phyloP scores from a whole-genome alignment of 2,797 vertebrate genomes.

The Melanotaenia parkinsoni region DNA sequence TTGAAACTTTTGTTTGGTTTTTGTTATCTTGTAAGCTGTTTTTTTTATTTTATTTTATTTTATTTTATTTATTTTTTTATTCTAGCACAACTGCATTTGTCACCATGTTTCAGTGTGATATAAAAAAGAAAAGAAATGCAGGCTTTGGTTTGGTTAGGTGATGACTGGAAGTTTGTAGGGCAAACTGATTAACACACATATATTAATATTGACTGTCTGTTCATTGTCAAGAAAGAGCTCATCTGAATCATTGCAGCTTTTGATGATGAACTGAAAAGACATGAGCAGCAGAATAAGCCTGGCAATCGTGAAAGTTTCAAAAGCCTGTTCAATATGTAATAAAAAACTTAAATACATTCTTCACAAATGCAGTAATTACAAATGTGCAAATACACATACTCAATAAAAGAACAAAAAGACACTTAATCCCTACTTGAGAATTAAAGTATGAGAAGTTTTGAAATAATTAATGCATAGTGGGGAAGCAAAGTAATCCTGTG shows the following conservation, averaged over 20 bases:
- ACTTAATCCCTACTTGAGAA: neutral
- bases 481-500: neutral
- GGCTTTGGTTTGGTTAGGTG: constrained; percentile 1
- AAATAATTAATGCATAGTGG: neutral
- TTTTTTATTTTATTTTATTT: constrained; percentile 33
- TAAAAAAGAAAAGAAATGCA: constrained; percentile 16
- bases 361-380: neutral
- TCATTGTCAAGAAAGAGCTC: neutral
- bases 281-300: neutral
- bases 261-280: too few relatives aligned
- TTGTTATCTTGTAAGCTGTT: constrained; percentile 39
- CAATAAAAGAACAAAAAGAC: neutral
- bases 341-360: neutral
- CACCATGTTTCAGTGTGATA: constrained; percentile 27
- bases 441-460: neutral
- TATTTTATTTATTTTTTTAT: constrained; percentile 38
- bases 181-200: neutral
- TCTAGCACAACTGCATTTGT: constrained; percentile 27
- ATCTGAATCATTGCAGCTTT: constrained; percentile 12
- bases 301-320: neutral
- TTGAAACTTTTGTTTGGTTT: constrained; percentile 55
- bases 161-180: constrained; percentile 6
- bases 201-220: constrained; percentile 25
- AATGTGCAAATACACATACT: neutral
- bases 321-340: neutral